These are phyloP conservation scores for Araneus ventricosus DNA, from an alignment of 1,140 invertebrate species.

Conservation along the genomic window DNA sequence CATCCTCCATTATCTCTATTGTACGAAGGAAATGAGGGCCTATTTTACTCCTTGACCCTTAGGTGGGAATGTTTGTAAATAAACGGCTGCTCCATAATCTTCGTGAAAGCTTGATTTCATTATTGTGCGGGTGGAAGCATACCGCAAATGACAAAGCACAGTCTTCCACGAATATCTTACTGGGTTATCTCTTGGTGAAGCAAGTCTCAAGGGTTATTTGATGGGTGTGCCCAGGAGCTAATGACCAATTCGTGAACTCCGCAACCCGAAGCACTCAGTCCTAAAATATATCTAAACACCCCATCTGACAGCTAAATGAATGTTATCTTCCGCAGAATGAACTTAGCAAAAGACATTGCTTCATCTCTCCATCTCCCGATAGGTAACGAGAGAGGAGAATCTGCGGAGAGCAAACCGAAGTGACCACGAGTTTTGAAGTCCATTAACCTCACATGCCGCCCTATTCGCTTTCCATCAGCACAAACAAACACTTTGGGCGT, in stretches of 20 bases:
- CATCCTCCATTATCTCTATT: background rate
- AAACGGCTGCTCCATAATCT: background rate
- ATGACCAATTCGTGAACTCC: constrained; percentile 9
- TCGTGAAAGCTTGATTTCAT: background rate
- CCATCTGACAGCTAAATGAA: background rate
- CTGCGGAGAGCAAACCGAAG: background rate
- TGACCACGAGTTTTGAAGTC: background rate
- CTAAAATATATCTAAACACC: background rate
- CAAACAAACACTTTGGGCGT: constrained; percentile 25
- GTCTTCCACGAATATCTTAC: background rate
- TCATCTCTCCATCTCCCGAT: background rate
- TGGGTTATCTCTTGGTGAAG: background rate
- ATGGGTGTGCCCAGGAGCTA: constrained; percentile 8
- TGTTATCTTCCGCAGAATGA: background rate
- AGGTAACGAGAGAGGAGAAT: background rate
- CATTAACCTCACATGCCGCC: background rate
- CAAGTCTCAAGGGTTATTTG: background rate
- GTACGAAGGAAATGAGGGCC: background rate
- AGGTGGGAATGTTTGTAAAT: background rate
- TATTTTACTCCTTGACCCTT: background rate
- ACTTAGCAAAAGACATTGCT: background rate
- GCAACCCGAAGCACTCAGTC: background rate
- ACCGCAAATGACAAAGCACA: background rate
- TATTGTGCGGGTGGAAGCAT: background rate
- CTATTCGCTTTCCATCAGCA: background rate